Conservation (phyloP, 2,113 vertebrate species). For the Motacilla alba region DNA sequence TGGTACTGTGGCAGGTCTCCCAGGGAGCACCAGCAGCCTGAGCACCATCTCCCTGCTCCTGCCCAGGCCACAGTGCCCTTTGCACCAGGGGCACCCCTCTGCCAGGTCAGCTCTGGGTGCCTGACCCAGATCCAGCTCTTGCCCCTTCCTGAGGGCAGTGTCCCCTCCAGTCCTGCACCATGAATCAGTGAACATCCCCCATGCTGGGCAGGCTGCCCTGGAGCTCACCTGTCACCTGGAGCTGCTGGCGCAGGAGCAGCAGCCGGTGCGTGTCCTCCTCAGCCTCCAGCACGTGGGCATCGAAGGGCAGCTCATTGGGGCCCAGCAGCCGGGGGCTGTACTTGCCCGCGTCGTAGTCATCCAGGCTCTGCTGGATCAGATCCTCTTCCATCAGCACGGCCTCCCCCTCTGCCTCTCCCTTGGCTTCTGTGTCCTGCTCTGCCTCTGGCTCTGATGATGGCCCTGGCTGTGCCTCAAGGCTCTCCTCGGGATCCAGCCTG, state of each 20-base stretch:
- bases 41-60: not conserved
- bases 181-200: rapidly evolving
- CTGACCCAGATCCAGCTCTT: not conserved
- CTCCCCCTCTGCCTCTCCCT: slow-evolving; percentile 75
- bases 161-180: not conserved
- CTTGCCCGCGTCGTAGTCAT: slow-evolving; percentile 89
- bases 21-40: not conserved
- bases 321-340: slow-evolving; percentile 91
- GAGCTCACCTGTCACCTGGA: slow-evolving; percentile 88
- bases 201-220: rapidly evolving
- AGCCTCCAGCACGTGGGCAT: slow-evolving; percentile 83
- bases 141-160: not conserved
- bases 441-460: slow-evolving; percentile 54
- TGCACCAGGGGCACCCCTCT: not conserved
- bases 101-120: not conserved
- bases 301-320: slow-evolving; percentile 86
- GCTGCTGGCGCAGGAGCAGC: slow-evolving; percentile 85
- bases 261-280: slow-evolving; percentile 88
- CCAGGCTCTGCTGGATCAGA: slow-evolving; percentile 95
- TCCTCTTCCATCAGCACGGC: slow-evolving; percentile 95
- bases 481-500: slow-evolving; percentile 64
- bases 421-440: slow-evolving; percentile 27
- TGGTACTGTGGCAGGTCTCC: not conserved
- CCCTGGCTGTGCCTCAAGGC: not conserved
- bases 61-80: not conserved